phyloP scores from a whole-genome alignment of 2,113 vertebrate species.

The Orycteropus afer region DNA sequence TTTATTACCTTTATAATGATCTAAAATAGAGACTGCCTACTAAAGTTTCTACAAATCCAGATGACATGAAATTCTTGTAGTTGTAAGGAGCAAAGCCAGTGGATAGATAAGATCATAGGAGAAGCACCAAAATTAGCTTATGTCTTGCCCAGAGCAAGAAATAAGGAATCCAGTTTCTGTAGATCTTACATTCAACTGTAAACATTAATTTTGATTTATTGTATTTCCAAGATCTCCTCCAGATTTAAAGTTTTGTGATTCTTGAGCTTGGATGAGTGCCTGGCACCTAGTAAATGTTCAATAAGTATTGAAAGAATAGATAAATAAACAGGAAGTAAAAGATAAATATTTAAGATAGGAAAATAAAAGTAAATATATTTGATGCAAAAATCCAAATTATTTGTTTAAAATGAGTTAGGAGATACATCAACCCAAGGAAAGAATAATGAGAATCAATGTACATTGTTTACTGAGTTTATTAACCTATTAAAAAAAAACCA shows the following conservation, averaged over 20 bases:
- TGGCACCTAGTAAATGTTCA: too few relatives aligned
- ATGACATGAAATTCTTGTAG: neutral
- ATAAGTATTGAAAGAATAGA: conserved; percentile 56
- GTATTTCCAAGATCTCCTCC: conserved; percentile 21
- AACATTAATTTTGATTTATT: conserved; percentile 53
- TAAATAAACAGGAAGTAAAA: conserved; percentile 39
- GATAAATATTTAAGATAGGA: neutral
- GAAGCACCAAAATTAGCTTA: neutral
- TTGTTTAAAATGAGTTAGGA: neutral
- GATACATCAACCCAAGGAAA: neutral
- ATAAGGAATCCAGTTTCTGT: conserved; percentile 4
- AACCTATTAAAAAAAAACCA: too few relatives aligned
- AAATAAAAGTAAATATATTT: conserved; percentile 34
- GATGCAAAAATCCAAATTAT: conserved; percentile 21
- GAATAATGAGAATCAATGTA: neutral
- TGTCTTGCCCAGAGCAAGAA: neutral
- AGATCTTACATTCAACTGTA: conserved; percentile 17
- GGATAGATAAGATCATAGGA: neutral
- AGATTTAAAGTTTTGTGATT: conserved; percentile 51
- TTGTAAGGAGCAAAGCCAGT: neutral
- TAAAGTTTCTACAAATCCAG: neutral
- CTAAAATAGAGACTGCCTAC: neutral
- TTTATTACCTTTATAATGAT: conserved; percentile 28
- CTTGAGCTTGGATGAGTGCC: conserved; percentile 24
- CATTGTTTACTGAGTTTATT: neutral